Evolutionary conservation across 2,113 vertebrate genomes (phyloP).

Genomic region (Echinops telfairi): DNA sequence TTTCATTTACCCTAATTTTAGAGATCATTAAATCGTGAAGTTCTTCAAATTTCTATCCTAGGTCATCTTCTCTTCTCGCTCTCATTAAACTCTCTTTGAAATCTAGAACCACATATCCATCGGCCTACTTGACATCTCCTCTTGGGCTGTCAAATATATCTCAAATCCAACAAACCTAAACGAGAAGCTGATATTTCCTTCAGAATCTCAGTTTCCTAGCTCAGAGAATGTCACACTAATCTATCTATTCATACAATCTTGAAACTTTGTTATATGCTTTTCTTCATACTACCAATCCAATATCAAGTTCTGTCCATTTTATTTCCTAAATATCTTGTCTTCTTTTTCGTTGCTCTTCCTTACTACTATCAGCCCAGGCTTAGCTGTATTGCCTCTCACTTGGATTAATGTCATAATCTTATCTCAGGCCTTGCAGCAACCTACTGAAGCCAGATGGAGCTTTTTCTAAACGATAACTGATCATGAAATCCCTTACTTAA

Average conservation of each 20-base stretch:
- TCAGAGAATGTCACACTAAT: neutral
- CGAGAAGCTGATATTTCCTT: neutral
- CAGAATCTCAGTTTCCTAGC: neutral
- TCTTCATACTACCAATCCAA: neutral
- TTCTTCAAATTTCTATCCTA: neutral
- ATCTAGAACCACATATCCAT: neutral
- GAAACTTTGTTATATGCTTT: neutral
- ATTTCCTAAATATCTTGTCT: neutral
- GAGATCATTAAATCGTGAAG: neutral
- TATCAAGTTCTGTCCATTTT: neutral
- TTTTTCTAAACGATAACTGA: neutral
- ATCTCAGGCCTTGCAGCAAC: neutral
- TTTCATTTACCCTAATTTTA: neutral
- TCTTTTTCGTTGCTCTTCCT: neutral
- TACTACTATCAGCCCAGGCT: neutral
- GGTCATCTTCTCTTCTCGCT: neutral
- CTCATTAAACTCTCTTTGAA: neutral
- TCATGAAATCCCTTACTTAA: neutral
- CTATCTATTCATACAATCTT: neutral
- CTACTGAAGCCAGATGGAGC: neutral
- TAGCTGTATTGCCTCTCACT: neutral
- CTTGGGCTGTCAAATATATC: neutral
- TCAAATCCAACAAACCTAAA: slow-evolving; percentile 21
- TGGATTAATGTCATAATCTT: neutral
- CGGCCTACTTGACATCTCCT: neutral